Base-by-base conservation (phyloP, 2,113 vertebrate genomes). In the Microcebus jonahi region DNA sequence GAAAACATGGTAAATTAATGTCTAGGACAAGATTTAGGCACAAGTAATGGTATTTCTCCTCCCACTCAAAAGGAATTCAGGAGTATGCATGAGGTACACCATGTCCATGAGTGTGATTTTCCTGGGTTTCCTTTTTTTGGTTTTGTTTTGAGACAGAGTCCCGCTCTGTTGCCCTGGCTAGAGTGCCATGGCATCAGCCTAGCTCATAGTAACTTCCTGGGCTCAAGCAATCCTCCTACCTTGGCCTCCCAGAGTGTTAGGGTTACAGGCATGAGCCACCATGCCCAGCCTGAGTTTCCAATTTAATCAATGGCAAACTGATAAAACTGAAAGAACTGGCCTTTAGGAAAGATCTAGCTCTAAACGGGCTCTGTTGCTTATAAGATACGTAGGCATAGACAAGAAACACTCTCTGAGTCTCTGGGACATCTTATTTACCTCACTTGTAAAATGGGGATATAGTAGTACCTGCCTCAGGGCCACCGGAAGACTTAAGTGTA, bases 1-100 rank as follows among this genome's bases (percentile, higher is more conserved):
- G 85, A 75, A 73, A 73, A 89, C 67, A 95, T 70, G 57, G 36
- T 36, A 96, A 93, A 48, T 84, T 91, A 84, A 53, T 34, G 27
- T n/a, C 81, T 50, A 61, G 13, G 15, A 25, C 39, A 42, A 92
- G 50, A 80, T 23, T 59, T 39, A 53, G 42, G 81, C 53, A 77
- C 1, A 4, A n/a, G 9, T 23, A 27, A 92, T 9, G n/a, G 15
- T 27, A 48, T 67, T 67, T 91, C 61, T 91, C 50, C 57, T 76
- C 57, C 85, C 36, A 29, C 31, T 86, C 34, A 57, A 77, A 75
- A 92, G 39, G 13, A 85, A 76, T 76, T 84, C 42, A 77, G 45
- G 57, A 59, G 11, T 53, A 6, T n/a, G 27, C 23, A 15, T 18
- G 29, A 93, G 29, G 34, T 13, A 75, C 17, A 45, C 55, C 34